Evolutionary conservation across 2,113 vertebrate genomes (phyloP).

Genomic region (Erpornis zantholeuca): DNA sequence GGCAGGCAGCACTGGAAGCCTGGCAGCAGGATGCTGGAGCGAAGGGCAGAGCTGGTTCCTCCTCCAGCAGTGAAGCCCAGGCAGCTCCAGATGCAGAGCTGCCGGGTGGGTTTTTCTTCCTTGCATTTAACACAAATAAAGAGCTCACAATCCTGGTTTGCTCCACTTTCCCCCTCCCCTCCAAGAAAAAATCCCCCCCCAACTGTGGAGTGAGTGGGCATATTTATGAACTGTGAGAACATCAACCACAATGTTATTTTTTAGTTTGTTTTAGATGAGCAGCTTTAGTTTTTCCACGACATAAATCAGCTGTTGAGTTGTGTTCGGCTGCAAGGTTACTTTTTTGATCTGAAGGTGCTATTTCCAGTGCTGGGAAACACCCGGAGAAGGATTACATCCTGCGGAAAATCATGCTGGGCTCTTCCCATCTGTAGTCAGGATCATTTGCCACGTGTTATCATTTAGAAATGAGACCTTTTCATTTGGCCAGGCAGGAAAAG

Average conservation of each 20-base stretch:
- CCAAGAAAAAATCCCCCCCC: background rate
- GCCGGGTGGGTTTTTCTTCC: background rate
- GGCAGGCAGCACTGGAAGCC: background rate
- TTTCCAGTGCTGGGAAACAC: background rate
- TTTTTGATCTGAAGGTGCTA: slow-evolving; percentile 8
- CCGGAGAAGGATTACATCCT: background rate
- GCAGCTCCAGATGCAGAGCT: background rate
- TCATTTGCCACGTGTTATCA: background rate
- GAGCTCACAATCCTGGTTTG: background rate
- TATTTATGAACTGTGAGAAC: background rate
- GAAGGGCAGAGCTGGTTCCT: background rate
- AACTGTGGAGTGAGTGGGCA: background rate
- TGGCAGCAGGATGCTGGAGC: background rate
- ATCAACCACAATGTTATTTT: background rate
- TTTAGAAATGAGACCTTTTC: background rate
- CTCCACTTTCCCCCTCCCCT: background rate
- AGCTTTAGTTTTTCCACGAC: background rate
- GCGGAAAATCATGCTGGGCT: background rate
- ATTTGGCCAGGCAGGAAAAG: background rate
- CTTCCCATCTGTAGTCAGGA: background rate
- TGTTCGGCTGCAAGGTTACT: fast-evolving
- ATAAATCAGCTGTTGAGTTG: background rate
- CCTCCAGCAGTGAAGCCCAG: background rate
- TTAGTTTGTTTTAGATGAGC: background rate
- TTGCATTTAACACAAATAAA: background rate